Conservation (phyloP, 2,797 vertebrate species). For the Phrynocephalus vlangalii region DNA sequence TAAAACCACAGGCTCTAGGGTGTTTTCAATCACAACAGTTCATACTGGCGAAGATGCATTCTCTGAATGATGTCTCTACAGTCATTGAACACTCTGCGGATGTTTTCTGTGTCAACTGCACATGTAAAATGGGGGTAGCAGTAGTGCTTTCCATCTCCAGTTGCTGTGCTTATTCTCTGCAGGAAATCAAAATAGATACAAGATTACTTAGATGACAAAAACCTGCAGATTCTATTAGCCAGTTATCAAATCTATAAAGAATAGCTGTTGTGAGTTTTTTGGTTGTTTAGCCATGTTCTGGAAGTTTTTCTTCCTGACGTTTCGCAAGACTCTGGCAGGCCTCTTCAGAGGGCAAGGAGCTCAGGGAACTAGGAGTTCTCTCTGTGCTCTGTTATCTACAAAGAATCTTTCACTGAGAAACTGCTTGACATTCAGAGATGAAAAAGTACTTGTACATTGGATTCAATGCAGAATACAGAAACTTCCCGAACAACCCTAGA, state of each 20-base stretch:
- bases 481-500: not conserved
- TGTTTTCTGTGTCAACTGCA: slow-evolving; percentile 95
- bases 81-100: slow-evolving; percentile 96
- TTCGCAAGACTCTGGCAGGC: too few species aligned
- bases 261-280: too few species aligned
- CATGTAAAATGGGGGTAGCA: slow-evolving; percentile 98
- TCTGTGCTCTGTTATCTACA: too few species aligned
- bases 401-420: too few species aligned
- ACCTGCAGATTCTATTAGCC: accelerated
- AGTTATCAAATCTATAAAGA: not conserved
- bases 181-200: slow-evolving; percentile 20
- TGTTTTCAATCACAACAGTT: slow-evolving; percentile 90
- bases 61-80: slow-evolving; percentile 98
- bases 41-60: slow-evolving; percentile 97
- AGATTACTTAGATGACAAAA: accelerated
- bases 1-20: slow-evolving; percentile 82
- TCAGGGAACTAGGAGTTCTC: too few species aligned
- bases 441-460: not conserved
- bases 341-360: too few species aligned
- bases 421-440: not conserved
- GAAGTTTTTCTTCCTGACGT: too few species aligned
- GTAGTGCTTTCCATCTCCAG: slow-evolving; percentile 91
- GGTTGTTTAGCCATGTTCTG: too few species aligned
- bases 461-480: not conserved
- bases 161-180: slow-evolving; percentile 96